phyloP scores from a whole-genome alignment of 2,113 vertebrate species.

The Pseudorasbora parva region DNA sequence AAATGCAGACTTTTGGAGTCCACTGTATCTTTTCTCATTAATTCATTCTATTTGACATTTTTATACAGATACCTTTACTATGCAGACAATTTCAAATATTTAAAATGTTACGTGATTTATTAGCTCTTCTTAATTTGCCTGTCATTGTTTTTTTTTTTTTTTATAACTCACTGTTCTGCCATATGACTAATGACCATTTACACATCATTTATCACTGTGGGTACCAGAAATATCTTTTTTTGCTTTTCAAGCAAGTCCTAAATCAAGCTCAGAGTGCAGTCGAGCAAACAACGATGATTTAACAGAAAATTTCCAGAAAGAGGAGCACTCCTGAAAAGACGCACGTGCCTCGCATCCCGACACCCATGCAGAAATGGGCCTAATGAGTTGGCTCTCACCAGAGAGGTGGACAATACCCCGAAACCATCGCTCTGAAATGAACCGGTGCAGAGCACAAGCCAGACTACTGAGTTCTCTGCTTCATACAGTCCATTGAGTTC shows the following conservation, averaged over 20 bases:
- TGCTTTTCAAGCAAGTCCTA: constrained; percentile 31
- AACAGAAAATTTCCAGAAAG: constrained; percentile 10
- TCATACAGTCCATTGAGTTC: constrained; percentile 38
- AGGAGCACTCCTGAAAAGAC: neutral
- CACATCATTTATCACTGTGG: constrained; percentile 47
- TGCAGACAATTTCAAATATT: constrained; percentile 22
- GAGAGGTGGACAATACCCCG: constrained; percentile 46
- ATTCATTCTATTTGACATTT: neutral
- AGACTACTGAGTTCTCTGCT: constrained; percentile 36
- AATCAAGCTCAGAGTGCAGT: constrained; percentile 33
- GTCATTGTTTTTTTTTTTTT: constrained; percentile 33
- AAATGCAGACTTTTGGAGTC: neutral
- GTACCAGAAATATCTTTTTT: constrained; percentile 45
- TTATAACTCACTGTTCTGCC: constrained; percentile 34
- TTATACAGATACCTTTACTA: neutral
- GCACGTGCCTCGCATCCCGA: constrained; percentile 41
- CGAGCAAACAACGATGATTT: constrained; percentile 42
- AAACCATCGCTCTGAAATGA: constrained; percentile 48
- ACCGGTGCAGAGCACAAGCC: constrained; percentile 34
- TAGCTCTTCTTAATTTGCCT: constrained; percentile 41
- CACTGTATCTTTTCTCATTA: neutral
- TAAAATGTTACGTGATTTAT: constrained; percentile 49
- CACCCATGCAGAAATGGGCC: neutral
- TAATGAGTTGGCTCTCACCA: constrained; percentile 53
- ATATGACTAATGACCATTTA: constrained; percentile 51